Evolutionary conservation across 1,140 invertebrate genomes (phyloP).

Genomic region (Leucophenga varia): DNA sequence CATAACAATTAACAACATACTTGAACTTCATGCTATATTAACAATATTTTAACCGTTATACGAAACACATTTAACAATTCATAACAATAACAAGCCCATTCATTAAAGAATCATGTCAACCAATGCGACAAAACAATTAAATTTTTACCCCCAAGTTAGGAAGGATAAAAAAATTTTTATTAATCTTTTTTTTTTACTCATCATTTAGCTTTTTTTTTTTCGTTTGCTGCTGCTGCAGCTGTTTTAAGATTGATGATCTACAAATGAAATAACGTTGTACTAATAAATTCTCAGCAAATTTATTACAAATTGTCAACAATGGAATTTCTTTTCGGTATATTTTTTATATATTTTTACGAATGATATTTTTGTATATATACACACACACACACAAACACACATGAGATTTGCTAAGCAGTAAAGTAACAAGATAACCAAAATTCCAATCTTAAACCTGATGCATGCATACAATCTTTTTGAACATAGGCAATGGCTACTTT

Average conservation of each 20-base stretch:
- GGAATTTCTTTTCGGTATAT: conserved; percentile 12
- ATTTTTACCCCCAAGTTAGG: neutral
- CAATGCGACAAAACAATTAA: neutral
- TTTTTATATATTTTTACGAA: too few species aligned
- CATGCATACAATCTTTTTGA: conserved; percentile 25
- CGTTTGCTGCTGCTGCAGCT: too few species aligned
- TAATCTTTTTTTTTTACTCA: too few species aligned
- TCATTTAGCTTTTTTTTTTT: too few species aligned
- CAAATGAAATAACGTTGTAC: conserved; percentile 45
- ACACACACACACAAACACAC: too few species aligned
- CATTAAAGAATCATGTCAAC: too few species aligned
- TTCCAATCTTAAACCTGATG: conserved; percentile 19
- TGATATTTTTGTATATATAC: neutral
- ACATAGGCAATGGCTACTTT: conserved; percentile 2
- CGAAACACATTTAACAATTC: too few species aligned
- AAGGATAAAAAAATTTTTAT: neutral
- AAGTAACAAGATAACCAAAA: conserved; percentile 26
- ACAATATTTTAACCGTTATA: too few species aligned
- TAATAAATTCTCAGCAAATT: conserved; percentile 50
- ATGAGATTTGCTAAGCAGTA: too few species aligned
- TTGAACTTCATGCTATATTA: too few species aligned
- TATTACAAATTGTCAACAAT: conserved; percentile 28
- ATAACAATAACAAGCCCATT: too few species aligned
- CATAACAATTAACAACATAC: too few species aligned
- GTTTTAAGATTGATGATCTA: conserved; percentile 41